These are phyloP conservation scores for Xestia c-nigrum DNA, from an alignment of 2,888 invertebrate species.

Conservation along the genomic window DNA sequence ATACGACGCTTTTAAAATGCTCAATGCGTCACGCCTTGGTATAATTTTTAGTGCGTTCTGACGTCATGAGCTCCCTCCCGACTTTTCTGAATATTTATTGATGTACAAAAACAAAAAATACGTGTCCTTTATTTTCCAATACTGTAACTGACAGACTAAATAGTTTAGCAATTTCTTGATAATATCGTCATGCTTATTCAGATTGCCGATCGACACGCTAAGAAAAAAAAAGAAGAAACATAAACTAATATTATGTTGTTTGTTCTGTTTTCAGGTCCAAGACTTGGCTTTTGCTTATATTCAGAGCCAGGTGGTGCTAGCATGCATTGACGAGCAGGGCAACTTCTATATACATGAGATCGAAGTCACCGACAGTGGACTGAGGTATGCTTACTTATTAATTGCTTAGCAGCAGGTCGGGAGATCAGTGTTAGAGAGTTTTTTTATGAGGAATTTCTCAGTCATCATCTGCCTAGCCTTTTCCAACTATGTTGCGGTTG, in stretches of 20 bases:
- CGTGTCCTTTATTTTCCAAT: too few species aligned
- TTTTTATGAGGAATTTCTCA: not conserved
- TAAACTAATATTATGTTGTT: not conserved
- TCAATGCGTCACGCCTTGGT: too few species aligned
- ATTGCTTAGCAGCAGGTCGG: not conserved
- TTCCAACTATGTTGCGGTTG: too few species aligned
- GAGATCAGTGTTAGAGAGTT: not conserved
- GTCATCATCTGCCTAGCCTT: too few species aligned
- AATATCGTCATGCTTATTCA: not conserved
- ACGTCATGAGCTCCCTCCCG: too few species aligned
- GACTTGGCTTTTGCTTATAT: constrained; percentile 98
- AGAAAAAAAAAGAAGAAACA: not conserved
- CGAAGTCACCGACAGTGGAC: constrained; percentile 90
- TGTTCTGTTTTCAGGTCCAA: constrained; percentile 91
- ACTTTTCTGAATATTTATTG: too few species aligned
- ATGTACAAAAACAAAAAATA: too few species aligned
- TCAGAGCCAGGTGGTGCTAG: constrained; percentile 94
- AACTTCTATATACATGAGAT: constrained; percentile 95
- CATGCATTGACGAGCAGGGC: constrained; percentile 96
- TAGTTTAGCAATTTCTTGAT: too few species aligned
- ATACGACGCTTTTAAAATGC: too few species aligned
- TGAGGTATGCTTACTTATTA: constrained; percentile 85
- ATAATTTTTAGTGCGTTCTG: too few species aligned
- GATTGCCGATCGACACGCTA: not conserved
- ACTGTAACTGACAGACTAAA: too few species aligned